Base-by-base conservation (phyloP, 2,888 invertebrate genomes). In the Dryococelus australis region DNA sequence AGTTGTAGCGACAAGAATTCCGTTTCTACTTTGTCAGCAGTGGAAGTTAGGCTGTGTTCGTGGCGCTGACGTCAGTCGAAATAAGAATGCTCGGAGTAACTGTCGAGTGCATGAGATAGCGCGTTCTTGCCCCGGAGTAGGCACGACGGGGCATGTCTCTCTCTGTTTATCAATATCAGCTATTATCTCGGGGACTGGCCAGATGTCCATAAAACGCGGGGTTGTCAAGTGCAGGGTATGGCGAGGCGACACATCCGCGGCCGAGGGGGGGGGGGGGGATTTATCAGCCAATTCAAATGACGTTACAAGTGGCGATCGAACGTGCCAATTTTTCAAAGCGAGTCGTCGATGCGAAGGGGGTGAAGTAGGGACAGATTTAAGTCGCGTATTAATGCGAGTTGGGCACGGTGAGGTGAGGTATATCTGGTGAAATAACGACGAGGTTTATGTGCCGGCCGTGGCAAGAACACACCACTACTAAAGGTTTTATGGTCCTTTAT, bases 271-370 rank as follows among this genome's bases (percentile, higher is more conserved):
- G 24, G 16, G n/a, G 78, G 88, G 80, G 87, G 87, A 89, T 89
- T 89, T 89, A 89, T 89, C 89, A 89, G 89, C 88, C 88, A 88
- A 89, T 89, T 89, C 88, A 89, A 89, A 89, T 88, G 89, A 88
- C 88, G 86, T 88, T 86, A 89, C 89, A 89, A 88, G 88, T 87
- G 87, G 81, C 87, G 86, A 84, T 51, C 84, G 86, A 88, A 89
- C 89, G 88, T 89, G 89, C 89, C 89, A 89, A 89, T 89, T 89
- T 89, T 89, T 89, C 88, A 89, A 88, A 88, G 88, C 88, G 89
- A 86, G 86, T 86, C n/a, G 47, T 13, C 12, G 47, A 6, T 16
- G 47, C 16, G 47, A 65, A n/a, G 65, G 65, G 65, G 65, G 65
- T 65, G 65, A n/a, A 65, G 12, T 65, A n/a, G 65, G 65, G 65